Evolutionary conservation across 2,113 vertebrate genomes (phyloP), one percentile per base, ranked within the genome.

Genomic region (Natator depressus): DNA sequence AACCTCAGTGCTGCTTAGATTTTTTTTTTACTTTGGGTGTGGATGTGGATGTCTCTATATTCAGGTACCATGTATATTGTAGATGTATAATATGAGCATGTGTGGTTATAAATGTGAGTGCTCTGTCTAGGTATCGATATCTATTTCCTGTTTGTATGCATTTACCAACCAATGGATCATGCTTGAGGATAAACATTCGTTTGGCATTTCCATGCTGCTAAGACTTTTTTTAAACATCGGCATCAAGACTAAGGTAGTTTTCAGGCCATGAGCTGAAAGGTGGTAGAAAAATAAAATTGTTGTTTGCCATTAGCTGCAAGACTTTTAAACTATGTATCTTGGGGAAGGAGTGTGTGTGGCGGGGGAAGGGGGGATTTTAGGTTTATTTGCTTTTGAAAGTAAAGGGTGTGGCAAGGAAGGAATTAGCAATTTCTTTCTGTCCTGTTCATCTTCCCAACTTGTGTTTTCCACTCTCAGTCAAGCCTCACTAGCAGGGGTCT

Each of bases 31-130:
- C 54, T 65, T 50, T 8, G 92, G 84, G 38, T 93, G 86, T 94
- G 88, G 2, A 89, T 79, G 93, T 95, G 94, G 94, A 62, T 93
- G 96, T 95, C 86, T 55, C 10, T 57, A 79, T 93, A 22, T 59
- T 85, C 75, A 29, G 90, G 88, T 96, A 82, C 94, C 89, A 5
- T 96, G 95, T 94, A 95, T 94, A 93, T 95, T 95, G 88, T 51
- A 1, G 93, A 51, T 55, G 11, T 93, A 38, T 89, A 3, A 72
- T 7, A 87, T 13, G 93, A 89, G 86, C 69, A 3, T 86, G 82
- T 82, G 89, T 79, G 90, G 54, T 59, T 91, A 20, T 89, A 57
- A 79, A 86, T 51, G 87, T 93, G 57, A 17, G 31, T 59, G 86
- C 31, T 76, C 42, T 94, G 1, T 87, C 69, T 2, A 12, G 25